A percentile compares a stretch with the other conserved stretches of the same genome.
Evolutionary conservation across 2,797 vertebrate species (phyloP).

Genomic region (Megalops cyprinoides): DNA sequence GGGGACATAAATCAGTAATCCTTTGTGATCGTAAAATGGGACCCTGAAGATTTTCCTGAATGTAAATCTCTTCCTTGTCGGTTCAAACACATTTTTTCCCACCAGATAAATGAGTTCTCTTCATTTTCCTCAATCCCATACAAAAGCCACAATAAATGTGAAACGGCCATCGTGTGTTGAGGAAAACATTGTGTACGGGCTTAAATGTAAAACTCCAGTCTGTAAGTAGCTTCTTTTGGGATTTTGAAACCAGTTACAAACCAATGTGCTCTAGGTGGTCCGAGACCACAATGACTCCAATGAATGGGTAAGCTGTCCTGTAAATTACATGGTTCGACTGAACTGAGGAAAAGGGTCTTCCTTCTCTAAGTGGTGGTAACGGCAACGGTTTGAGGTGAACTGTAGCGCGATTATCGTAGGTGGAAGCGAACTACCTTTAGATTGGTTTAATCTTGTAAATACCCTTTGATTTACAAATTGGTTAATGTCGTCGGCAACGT

Average conservation of each 20-base stretch:
- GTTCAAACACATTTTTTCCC: background rate
- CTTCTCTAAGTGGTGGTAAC: conserved; percentile 20
- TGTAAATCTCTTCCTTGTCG: background rate
- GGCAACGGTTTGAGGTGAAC: conserved; percentile 11
- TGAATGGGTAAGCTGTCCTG: conserved; percentile 25
- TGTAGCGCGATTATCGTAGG: background rate
- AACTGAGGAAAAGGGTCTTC: conserved; percentile 26
- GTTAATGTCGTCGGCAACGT: background rate
- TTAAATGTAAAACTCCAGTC: conserved; percentile 31
- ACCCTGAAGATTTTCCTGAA: background rate
- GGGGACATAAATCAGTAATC: background rate
- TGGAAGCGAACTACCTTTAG: conserved; percentile 12
- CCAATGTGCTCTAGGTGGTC: conserved; percentile 26
- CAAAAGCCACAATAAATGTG: conserved; percentile 29
- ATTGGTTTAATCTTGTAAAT: conserved; percentile 13
- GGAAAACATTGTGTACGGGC: conserved; percentile 20
- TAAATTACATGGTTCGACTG: conserved; percentile 37
- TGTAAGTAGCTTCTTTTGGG: conserved; percentile 27
- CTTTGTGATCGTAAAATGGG: background rate
- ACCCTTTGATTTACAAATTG: background rate
- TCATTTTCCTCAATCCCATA: conserved; percentile 16
- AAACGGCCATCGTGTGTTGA: conserved; percentile 28
- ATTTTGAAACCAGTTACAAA: conserved; percentile 25
- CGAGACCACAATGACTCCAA: conserved; percentile 35
- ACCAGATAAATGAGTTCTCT: background rate